Evolutionary conservation across 2,888 invertebrate species (phyloP), one percentile per base, ranked within the genome.

Genomic region (Aethes cnicana): DNA sequence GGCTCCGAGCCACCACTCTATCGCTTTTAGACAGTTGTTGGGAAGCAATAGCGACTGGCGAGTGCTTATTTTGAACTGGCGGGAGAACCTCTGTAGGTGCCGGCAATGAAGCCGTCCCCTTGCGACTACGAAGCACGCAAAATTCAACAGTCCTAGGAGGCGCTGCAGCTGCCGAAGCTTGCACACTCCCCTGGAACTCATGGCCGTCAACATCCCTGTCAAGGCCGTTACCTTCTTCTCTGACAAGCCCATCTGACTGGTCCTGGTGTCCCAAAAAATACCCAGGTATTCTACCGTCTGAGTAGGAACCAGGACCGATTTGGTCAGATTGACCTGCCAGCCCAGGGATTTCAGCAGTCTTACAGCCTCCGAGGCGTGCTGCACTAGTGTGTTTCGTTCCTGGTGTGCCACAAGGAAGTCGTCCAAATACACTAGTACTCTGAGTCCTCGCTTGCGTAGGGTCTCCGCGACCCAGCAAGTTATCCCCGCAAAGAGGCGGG

Each of bases 1-100:
- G 33, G 48, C 42, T 21, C 39, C 11, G 8, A 54, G 14, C 55
- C 57, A 57, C 44, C 57, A 57, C 7, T 33, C 7, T 9, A 37
- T 7, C 5, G 12, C 6, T 3, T 4, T 2, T n/a, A n/a, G n/a
- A n/a, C n/a, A n/a, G n/a, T n/a, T n/a, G n/a, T n/a, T n/a, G n/a
- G n/a, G n/a, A n/a, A 47, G 42, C 0, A 11, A 23, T 11, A 26
- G 20, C 7, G 8, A 18, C 17, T 12, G 16, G 3, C 9, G 16
- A 4, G 20, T 17, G 12, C 16, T 7, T n/a, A 2, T 20, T 17
- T 11, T 18, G 14, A 4, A 33, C 17, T 33, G 33, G 8, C 16
- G 33, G 9, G 17, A 18, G 30, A 43, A 43, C 7, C 30, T 32
- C 14, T 43, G 42, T 12, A 32, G 14, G 8, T 18, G 42, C 8